A percentile compares a stretch with the other conserved stretches of the same genome.
Conservation (phyloP, 2,113 vertebrate species). For the Entelurus aequoreus region DNA sequence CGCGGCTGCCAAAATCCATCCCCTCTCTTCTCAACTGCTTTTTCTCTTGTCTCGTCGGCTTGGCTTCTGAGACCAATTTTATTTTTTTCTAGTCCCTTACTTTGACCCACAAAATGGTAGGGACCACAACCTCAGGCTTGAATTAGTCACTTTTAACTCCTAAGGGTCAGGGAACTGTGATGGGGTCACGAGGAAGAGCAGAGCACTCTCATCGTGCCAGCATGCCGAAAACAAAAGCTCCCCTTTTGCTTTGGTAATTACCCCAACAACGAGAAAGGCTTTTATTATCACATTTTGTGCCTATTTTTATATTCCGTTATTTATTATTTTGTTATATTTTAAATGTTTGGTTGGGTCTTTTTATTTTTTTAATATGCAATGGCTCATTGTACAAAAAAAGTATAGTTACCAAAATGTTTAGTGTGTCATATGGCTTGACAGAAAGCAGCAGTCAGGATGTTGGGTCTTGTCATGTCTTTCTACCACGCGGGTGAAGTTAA, state of each 20-base stretch:
- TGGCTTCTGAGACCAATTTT: constrained; percentile 44
- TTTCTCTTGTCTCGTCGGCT: background rate
- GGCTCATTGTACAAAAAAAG: constrained; percentile 32
- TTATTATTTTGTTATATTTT: constrained; percentile 44
- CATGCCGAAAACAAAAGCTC: constrained; percentile 15
- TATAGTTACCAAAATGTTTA: constrained; percentile 8
- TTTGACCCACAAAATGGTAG: constrained; percentile 13
- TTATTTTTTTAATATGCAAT: constrained; percentile 13
- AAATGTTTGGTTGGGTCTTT: constrained; percentile 29
- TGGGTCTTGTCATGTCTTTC: constrained; percentile 26
- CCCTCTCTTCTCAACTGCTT: constrained; percentile 15
- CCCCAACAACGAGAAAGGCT: constrained; percentile 33
- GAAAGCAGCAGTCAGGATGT: constrained; percentile 4
- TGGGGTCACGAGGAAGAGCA: constrained; percentile 23
- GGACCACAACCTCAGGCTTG: constrained; percentile 7
- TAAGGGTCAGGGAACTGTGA: constrained; percentile 38
- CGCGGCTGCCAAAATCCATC: constrained; percentile 7
- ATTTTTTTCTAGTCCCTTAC: constrained; percentile 27
- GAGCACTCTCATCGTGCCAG: constrained; percentile 19
- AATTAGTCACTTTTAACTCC: constrained; percentile 46
- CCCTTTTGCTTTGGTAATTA: constrained; percentile 24
- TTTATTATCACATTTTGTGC: constrained; percentile 55
- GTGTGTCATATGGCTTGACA: constrained; percentile 19
- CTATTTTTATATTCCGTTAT: constrained; percentile 53
- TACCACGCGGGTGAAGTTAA: constrained; percentile 4